Evolutionary conservation across 1,140 invertebrate species (phyloP), one percentile per base, ranked within the genome.

Genomic region (Manduca sexta): DNA sequence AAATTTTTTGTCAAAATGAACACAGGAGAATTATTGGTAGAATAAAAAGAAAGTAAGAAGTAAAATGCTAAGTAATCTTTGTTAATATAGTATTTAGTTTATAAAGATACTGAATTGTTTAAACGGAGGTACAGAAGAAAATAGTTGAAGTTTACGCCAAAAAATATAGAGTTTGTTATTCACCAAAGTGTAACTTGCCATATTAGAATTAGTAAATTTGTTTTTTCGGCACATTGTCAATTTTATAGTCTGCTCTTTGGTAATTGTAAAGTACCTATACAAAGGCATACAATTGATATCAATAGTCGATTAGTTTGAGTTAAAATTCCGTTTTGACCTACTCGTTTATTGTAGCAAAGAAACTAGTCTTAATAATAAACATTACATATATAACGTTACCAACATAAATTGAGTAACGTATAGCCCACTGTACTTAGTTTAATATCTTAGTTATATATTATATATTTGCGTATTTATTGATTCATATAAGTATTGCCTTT

Each of bases 151-250:
- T 55, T 29, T 60, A 64, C 62, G 64, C 66, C 70, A 69, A 68
- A 49, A 52, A 65, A 57, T 70, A 8, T 40, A 18, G 60, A 5
- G 16, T 21, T 75, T 68, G 51, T 67, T 71, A 71, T 64, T 79
- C 68, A 79, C 81, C 81, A 84, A 84, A 84, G 80, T 72, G 58
- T 74, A 79, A 60, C 74, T 82, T 84, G 81, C 81, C 81, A 84
- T 84, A 78, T 74, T 84, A 82, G 75, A 67, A n/a, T 69, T 64
- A 49, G 53, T 57, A 70, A 46, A 56, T 59, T 57, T 60, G 33
- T 45, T 65, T 66, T 58, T 57, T 55, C 39, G 49, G 18, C 48
- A 45, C 16, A 46, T 49, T 16, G 34, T 46, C 18, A 17, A 13
- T 39, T 29, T 21, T 14, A 48, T 31, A 37, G 29, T 46, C 21